Percentiles rank a stretch among this genome's conserved stretches.
phyloP scores from a whole-genome alignment of 2,888 invertebrate genomes.

The Pilophorus perplexus region DNA sequence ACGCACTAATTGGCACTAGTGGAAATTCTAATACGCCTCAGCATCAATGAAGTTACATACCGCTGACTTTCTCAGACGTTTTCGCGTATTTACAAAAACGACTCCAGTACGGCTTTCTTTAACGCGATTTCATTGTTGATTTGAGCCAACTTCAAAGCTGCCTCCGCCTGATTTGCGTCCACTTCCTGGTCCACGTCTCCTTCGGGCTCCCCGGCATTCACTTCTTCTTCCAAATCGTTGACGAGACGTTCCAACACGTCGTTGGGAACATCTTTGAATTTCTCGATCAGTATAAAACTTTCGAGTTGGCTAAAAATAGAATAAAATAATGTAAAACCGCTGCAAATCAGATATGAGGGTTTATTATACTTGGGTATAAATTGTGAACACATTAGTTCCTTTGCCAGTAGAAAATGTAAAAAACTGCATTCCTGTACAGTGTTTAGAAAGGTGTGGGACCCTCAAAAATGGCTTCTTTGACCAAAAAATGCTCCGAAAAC shows the following conservation, averaged over 20 bases:
- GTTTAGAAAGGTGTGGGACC: too few relatives aligned
- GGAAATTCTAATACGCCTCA: neutral
- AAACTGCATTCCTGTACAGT: too few relatives aligned
- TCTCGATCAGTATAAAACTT: neutral
- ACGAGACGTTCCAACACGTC: neutral
- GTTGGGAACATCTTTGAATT: neutral
- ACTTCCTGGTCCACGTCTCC: neutral
- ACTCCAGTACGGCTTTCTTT: neutral
- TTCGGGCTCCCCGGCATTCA: neutral
- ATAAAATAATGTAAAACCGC: neutral
- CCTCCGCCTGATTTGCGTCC: neutral
- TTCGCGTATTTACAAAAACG: too few relatives aligned
- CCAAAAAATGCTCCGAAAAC: too few relatives aligned
- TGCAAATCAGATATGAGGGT: too few relatives aligned
- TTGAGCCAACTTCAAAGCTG: neutral
- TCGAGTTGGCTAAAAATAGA: neutral
- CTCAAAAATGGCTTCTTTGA: too few relatives aligned
- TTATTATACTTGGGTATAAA: too few relatives aligned
- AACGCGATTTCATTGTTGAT: neutral
- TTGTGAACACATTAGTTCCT: too few relatives aligned
- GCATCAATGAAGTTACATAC: neutral
- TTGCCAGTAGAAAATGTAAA: too few relatives aligned
- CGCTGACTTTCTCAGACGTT: too few relatives aligned
- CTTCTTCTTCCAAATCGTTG: neutral
- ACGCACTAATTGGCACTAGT: too few relatives aligned